A percentile compares a stretch with the other conserved stretches of the same genome.
Conservation (phyloP, 1,140 invertebrate genomes). For the Bombus fervidus region DNA sequence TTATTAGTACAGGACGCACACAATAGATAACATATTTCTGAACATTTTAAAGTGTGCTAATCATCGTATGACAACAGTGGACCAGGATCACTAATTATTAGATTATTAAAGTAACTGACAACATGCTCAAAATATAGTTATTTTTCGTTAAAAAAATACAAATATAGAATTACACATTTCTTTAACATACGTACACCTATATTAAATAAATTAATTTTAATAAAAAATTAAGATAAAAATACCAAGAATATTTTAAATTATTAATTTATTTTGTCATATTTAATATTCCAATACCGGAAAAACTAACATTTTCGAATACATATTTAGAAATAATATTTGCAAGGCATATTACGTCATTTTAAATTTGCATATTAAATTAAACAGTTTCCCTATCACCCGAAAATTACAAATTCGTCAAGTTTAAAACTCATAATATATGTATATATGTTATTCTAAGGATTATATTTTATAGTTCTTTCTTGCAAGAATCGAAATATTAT, state of each 20-base stretch:
- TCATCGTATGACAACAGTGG: conserved; percentile 49
- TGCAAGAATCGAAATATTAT: background rate
- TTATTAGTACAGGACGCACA: conserved; percentile 44
- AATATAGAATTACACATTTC: background rate
- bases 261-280: conserved; percentile 7
- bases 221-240: background rate
- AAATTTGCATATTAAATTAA: background rate
- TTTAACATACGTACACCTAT: background rate
- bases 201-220: background rate
- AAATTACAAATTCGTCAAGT: background rate
- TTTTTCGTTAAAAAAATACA: conserved; percentile 34
- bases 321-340: background rate
- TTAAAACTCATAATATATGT: background rate
- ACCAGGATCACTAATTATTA: conserved; percentile 56
- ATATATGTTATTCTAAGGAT: background rate
- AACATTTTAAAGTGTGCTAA: conserved; percentile 48
- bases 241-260: background rate
- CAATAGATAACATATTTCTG: conserved; percentile 15
- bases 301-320: background rate
- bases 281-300: background rate
- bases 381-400: background rate
- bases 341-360: background rate
- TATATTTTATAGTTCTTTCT: conserved; percentile 5
- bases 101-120: conserved; percentile 51
- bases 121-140: conserved; percentile 56